phyloP scores from a whole-genome alignment of 2,797 vertebrate species.

The Clamator glandarius region DNA sequence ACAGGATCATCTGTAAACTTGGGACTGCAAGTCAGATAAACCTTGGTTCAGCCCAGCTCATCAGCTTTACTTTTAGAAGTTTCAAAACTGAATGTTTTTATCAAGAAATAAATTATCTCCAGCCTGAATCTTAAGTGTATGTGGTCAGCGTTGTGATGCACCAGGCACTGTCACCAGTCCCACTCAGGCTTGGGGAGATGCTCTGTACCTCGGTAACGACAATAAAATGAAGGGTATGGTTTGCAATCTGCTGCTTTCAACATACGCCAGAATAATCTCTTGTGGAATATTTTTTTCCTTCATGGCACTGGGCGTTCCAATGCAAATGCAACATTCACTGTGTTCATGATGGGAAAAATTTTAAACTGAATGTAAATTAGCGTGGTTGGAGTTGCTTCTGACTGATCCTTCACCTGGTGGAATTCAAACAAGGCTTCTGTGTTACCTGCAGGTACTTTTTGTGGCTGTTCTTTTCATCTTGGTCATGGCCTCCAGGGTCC shows the following conservation, averaged over 20 bases:
- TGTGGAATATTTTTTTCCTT: background rate
- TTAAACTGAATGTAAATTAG: background rate
- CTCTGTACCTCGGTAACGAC: background rate
- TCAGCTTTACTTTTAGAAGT: background rate
- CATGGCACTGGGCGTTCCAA: rapidly evolving
- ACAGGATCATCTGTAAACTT: background rate
- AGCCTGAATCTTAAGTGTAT: rapidly evolving
- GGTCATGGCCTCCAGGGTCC: too few species aligned
- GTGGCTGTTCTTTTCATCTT: background rate
- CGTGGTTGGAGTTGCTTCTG: rapidly evolving
- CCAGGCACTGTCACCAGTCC: background rate
- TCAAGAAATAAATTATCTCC: background rate
- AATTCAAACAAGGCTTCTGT: background rate
- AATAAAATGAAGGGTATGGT: background rate
- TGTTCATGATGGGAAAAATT: background rate
- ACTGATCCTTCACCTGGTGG: background rate
- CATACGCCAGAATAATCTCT: too few species aligned
- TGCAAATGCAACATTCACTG: rapidly evolving
- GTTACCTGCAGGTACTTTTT: rapidly evolving
- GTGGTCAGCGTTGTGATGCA: background rate
- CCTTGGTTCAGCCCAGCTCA: background rate
- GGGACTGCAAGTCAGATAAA: background rate
- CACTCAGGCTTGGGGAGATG: background rate
- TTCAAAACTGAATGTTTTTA: background rate
- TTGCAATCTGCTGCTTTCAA: background rate